Evolutionary conservation across 2,888 invertebrate species (phyloP).

Genomic region (Palloptera scutellata): DNA sequence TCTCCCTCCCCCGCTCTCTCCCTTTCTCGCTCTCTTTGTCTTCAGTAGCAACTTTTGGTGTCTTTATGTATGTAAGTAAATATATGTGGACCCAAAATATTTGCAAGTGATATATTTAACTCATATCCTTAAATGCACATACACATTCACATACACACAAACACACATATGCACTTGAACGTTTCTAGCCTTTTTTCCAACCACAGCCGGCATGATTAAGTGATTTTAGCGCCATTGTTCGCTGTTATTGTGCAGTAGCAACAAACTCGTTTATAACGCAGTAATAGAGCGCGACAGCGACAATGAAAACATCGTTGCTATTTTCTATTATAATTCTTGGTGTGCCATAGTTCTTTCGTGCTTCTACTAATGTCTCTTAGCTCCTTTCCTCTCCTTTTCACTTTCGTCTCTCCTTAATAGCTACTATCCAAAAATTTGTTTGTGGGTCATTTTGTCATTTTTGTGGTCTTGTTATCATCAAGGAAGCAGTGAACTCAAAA

Average conservation of each 20-base stretch:
- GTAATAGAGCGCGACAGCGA: conserved; percentile 26
- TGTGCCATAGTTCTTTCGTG: conserved; percentile 8
- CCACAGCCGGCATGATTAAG: conserved; percentile 57
- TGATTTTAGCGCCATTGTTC: conserved; percentile 57
- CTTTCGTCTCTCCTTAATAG: no score
- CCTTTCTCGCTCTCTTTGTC: no score
- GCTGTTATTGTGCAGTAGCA: conserved; percentile 7
- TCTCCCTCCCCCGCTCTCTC: no score
- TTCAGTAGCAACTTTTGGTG: no score
- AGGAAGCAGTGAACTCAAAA: background rate
- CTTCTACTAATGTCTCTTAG: conserved; percentile 3
- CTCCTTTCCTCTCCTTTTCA: conserved; percentile 1
- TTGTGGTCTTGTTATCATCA: conserved; percentile 25
- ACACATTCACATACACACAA: conserved; percentile 13
- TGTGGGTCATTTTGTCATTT: conserved; percentile 30
- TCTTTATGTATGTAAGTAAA: no score
- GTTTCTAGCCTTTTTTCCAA: conserved; percentile 30
- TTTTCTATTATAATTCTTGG: conserved; percentile 2
- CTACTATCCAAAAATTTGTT: conserved; percentile 19
- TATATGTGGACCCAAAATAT: no score
- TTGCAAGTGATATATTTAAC: conserved; percentile 25
- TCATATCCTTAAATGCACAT: conserved; percentile 29
- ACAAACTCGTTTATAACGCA: conserved; percentile 1
- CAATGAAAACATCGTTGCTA: no score
- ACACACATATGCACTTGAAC: conserved; percentile 6